phyloP scores from a whole-genome alignment of 2,888 invertebrate genomes.

The Malacosoma neustria region DNA sequence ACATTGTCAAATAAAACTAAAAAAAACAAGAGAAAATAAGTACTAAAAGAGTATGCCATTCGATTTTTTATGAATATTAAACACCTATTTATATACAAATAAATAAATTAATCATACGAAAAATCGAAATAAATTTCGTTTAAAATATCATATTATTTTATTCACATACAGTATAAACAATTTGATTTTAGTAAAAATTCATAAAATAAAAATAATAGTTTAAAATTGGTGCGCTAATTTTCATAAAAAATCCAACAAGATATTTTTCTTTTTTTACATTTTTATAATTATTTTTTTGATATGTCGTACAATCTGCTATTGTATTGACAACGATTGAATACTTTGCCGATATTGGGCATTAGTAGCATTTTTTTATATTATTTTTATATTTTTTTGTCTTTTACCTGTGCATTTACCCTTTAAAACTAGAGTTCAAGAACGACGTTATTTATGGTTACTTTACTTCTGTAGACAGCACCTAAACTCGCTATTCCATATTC shows the following conservation, averaged over 20 bases:
- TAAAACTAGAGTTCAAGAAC: slow-evolving; percentile 14
- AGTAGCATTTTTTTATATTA: slow-evolving; percentile 21
- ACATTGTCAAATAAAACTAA: background rate
- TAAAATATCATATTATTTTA: too few species aligned
- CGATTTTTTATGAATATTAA: slow-evolving; percentile 21
- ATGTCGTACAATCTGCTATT: slow-evolving; percentile 37
- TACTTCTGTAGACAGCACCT: too few species aligned
- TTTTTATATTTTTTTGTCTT: slow-evolving; percentile 45
- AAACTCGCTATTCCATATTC: too few species aligned
- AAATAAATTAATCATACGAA: too few species aligned
- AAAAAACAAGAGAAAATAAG: background rate
- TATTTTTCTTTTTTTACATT: slow-evolving; percentile 57
- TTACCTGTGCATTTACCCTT: slow-evolving; percentile 44
- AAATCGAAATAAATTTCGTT: background rate
- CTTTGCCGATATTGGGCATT: slow-evolving; percentile 21
- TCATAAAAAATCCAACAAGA: slow-evolving; percentile 32
- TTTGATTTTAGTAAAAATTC: background rate
- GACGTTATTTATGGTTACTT: too few species aligned
- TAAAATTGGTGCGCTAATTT: background rate
- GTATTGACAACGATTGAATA: slow-evolving; percentile 25
- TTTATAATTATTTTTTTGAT: slow-evolving; percentile 48
- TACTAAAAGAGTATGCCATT: slow-evolving; percentile 16
- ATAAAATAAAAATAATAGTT: background rate
- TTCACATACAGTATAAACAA: background rate
- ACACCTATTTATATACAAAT: background rate